Evolutionary conservation across 2,797 vertebrate species (phyloP).

Genomic region (Picus viridis): DNA sequence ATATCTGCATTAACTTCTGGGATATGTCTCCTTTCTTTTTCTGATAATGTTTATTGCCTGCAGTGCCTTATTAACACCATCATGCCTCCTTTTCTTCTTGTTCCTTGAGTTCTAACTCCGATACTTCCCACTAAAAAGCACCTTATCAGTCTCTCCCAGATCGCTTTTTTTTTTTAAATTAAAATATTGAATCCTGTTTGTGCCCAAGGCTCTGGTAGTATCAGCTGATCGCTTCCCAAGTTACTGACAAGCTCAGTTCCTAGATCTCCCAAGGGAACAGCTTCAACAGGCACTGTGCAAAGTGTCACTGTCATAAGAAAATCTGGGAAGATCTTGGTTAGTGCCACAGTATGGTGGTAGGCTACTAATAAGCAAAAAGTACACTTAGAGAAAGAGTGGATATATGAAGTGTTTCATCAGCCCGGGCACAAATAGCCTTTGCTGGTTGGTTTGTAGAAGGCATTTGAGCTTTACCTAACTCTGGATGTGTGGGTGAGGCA

Average conservation of each 20-base stretch:
- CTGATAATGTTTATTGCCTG: neutral
- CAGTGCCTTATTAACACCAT: neutral
- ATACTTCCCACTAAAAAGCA: neutral
- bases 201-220: neutral
- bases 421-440: neutral
- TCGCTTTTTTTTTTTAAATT: neutral
- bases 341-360: neutral
- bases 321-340: neutral
- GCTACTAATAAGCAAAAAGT: neutral
- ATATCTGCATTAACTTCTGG: neutral
- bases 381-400: neutral
- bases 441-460: neutral
- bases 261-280: neutral
- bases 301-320: neutral
- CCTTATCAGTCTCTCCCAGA: neutral
- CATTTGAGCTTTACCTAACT: neutral
- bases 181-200: neutral
- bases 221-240: neutral
- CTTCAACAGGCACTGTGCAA: neutral
- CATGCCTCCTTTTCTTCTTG: neutral
- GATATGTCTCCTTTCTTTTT: neutral
- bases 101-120: neutral
- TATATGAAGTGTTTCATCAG: neutral
- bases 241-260: neutral
- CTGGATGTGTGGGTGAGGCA: rapidly evolving